Base-by-base conservation (phyloP, 37 sponge, comb jelly and placozoan genomes). In the Oopsacas minuta region DNA sequence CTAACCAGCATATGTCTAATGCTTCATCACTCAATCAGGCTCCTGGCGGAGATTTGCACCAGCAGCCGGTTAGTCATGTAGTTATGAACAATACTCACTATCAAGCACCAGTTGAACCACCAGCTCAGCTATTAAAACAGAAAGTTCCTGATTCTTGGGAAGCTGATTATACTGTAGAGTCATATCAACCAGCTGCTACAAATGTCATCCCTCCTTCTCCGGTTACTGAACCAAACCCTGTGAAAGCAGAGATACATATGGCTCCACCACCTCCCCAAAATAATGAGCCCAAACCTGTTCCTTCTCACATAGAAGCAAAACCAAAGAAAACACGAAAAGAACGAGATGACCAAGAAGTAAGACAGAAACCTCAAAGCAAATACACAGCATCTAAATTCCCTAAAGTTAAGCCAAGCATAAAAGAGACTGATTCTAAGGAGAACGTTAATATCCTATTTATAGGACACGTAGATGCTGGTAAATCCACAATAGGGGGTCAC, bases 391-490 rank as follows among this genome's bases (percentile, higher is more conserved):
- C 81, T 38, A 37, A 39, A 37, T n/a, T 37, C 38, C 38, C 81
- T 49, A 37, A 81, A 81, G 39, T 30, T 0, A 81, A 86, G 46
- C 53, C 37, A 23, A 86, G 81, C 37, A 81, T 36, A 37, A 82
- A 84, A 81, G 83, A 15, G 36, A 15, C 1, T 38, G 83, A 8
- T 46, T 20, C 53, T 12, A 94, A 96, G 36, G 99, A 98, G 84
- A 93, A 91, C 81, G 49, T 98, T 37, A 98, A 98, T 52, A 93
- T 98, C 37, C 86, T 98, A 8, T 98, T 98, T 81, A 98, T 98
- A 51, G 99, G 99, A 3, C 99, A 98, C 83, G 99, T 98, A 8
- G 99, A 98, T 88, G 99, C 99, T 32, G 99, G 99, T 28, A 98
- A 98, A 83, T 95, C 96, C 5, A 98, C 99, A 1, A 98, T 98